Base-by-base conservation (phyloP, 2,888 invertebrate species). In the Dynastes tityus region DNA sequence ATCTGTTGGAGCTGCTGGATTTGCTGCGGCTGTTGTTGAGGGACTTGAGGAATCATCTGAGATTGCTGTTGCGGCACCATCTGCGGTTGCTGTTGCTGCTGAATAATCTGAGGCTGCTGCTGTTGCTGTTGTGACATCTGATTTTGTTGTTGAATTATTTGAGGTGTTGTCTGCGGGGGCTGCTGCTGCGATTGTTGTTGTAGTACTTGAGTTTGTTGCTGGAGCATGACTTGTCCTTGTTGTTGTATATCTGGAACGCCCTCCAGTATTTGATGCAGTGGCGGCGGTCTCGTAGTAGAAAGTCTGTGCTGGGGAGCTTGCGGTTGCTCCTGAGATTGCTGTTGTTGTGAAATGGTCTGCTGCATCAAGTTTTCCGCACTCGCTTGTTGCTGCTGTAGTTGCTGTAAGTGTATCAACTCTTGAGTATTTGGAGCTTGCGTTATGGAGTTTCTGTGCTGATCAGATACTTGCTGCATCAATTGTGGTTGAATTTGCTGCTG, bases 1-100 rank as follows among this genome's bases (percentile, higher is more conserved):
- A 90, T 87, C 90, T 87, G 81, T 90, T 45, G 45, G 2, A 45
- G 6, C 27, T 70, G 79, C 63, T 65, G 79, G 13, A 79, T 61
- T 51, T 71, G 81, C 22, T 68, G 75, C 32, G 64, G 78, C 6
- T 55, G 75, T 37, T 73, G 78, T 11, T 55, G 55, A 70, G 82
- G 83, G 11, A 45, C 45, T 11, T 45, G 45, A 11, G 45, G 8
- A 45, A 45, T 45, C 89, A 90, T 58, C 65, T 85, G 85, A 37
- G 83, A 80, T 84, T 89, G 85, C 80, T 89, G 86, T 67, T 81
- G 81, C 22, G 78, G 81, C 74, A 51, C 27, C 32, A 77, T 45
- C 22, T 78, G 81, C 53, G 53, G n/a, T 53, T 61, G 77, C 53
- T 79, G 82, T 37, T 71, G 71, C 63, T 53, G 78, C 68, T 51